Base-by-base conservation (phyloP, 30 jellyfish, hydroid and myxozoan genomes). In the Cassiopea xamachana region DNA sequence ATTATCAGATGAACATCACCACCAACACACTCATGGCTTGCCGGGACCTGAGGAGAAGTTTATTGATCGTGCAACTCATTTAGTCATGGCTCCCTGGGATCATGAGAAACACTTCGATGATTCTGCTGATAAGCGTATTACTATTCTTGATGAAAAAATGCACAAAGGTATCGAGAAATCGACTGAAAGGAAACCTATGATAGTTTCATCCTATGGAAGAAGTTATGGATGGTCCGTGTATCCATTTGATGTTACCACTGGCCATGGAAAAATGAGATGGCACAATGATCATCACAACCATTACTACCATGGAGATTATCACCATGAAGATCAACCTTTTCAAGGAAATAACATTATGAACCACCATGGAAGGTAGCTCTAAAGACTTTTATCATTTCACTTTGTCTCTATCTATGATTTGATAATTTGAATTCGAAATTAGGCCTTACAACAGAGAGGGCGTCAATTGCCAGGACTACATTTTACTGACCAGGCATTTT, bases 1-100 rank as follows among this genome's bases (percentile, higher is more conserved):
- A 7, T 50, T 88, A 16, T 80, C 89, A 39, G 95, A 88, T 61
- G 95, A 78, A 49, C 95, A 88, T 60, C 95, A 88, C 55, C 86
- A 73, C 2, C 90, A 79, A 60, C 64, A 79, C 48, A 49, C 64
- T 58, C 95, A 88, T 71, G 95, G 95, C 2, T 86, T 88, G 55
- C 90, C 95, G 8, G 95, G 95, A 3, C 95, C 95, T 46, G 95
- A 88, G 73, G 95, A 88, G 81, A 88, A 88, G 62, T 88, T 88
- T 83, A 88, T 88, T 59, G 95, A 88, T 85, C 86, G 90, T 48
- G 95, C 95, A 15, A 88, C 95, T 17, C 88, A 73, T 43, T 59
- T 78, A 17, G 87, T 88, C 13, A 88, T 88, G 95, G 78, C 95
- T 8, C 95, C 95, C 7, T 88, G 95, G 95, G 81, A 79, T 48